Evolutionary conservation across 2,113 vertebrate species (phyloP).

Genomic region (Labrus mixtus): DNA sequence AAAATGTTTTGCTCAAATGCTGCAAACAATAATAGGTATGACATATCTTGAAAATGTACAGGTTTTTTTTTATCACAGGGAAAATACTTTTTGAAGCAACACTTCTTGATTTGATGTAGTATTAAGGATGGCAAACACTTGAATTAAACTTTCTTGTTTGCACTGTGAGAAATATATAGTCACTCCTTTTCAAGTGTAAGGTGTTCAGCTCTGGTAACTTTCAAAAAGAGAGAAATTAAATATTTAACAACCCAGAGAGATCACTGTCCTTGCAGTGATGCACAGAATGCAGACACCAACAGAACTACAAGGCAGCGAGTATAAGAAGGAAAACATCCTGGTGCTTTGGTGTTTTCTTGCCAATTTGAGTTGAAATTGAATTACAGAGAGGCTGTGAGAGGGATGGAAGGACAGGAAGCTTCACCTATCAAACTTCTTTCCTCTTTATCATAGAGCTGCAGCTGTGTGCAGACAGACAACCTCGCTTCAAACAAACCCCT

Average conservation of each 20-base stretch:
- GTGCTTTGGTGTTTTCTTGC: conserved; percentile 14
- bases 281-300: neutral
- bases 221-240: conserved; percentile 8
- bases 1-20: too few species aligned
- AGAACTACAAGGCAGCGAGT: neutral
- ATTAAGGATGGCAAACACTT: conserved; percentile 47
- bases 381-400: conserved; percentile 24
- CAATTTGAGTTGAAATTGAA: conserved; percentile 39
- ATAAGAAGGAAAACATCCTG: neutral
- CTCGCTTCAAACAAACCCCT: conserved; percentile 68
- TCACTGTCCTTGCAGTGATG: conserved; percentile 1
- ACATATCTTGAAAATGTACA: conserved; percentile 11
- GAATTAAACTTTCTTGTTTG: conserved; percentile 15
- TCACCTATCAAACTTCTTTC: conserved; percentile 61
- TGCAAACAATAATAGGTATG: too few species aligned
- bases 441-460: conserved; percentile 73
- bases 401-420: conserved; percentile 40
- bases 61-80: conserved; percentile 23
- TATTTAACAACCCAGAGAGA: conserved; percentile 11
- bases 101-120: conserved; percentile 57
- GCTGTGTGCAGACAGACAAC: conserved; percentile 65
- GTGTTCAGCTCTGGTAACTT: conserved; percentile 13
- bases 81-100: conserved; percentile 39
- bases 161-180: conserved; percentile 2
- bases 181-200: neutral